These are phyloP conservation scores for Ptyas mucosa DNA, from an alignment of 2,113 vertebrate genomes.

Conservation along the genomic window DNA sequence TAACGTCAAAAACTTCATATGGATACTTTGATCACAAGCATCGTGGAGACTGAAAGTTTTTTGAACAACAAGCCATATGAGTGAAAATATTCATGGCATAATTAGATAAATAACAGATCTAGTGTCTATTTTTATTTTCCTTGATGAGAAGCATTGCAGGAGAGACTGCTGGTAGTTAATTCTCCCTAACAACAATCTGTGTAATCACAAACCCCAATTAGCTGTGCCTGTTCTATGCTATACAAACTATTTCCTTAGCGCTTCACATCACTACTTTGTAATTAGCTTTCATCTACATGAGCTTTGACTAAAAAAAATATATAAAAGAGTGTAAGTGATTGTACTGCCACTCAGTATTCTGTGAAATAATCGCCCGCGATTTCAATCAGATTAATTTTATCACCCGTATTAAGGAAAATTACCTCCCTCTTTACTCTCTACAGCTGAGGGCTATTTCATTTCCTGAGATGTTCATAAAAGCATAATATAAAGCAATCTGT, in stretches of 20 bases:
- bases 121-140: slow-evolving; percentile 85
- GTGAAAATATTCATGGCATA: slow-evolving; percentile 83
- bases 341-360: slow-evolving; percentile 87
- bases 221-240: slow-evolving; percentile 85
- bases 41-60: slow-evolving; percentile 64
- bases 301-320: slow-evolving; percentile 86
- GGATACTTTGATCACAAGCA: slow-evolving; percentile 68
- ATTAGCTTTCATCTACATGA: slow-evolving; percentile 97
- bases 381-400: slow-evolving; percentile 99
- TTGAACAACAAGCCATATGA: slow-evolving; percentile 76
- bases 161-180: slow-evolving; percentile 95
- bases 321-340: slow-evolving; percentile 93
- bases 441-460: slow-evolving; percentile 89
- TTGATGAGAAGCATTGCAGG: slow-evolving; percentile 91
- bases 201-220: slow-evolving; percentile 99
- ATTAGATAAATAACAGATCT: slow-evolving; percentile 88
- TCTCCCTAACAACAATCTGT: slow-evolving; percentile 94
- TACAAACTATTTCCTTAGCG: slow-evolving; percentile 88
- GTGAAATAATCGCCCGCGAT: slow-evolving; percentile 91
- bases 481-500: slow-evolving; percentile 84
- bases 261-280: slow-evolving; percentile 90
- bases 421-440: slow-evolving; percentile 84
- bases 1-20: slow-evolving; percentile 53
- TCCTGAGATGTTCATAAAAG: slow-evolving; percentile 87
- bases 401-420: slow-evolving; percentile 91